A percentile compares a stretch with the other conserved stretches of the same genome.
phyloP scores from a whole-genome alignment of 2,888 invertebrate genomes.

The Ormyrus rosae region DNA sequence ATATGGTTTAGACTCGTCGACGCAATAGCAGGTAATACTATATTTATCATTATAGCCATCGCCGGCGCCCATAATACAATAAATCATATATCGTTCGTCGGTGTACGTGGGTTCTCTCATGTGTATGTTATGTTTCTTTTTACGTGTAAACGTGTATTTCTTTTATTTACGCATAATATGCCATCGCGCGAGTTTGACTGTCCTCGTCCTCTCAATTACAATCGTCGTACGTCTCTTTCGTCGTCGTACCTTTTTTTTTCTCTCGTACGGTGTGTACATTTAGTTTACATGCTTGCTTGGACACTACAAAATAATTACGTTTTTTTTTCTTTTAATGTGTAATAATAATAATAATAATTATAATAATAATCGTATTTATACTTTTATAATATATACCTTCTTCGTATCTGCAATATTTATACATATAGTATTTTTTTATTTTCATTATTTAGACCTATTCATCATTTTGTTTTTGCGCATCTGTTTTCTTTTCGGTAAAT shows the following conservation, averaged over 20 bases:
- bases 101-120: conserved; percentile 43
- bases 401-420: conserved; percentile 64
- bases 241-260: conserved; percentile 29
- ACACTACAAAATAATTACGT: conserved; percentile 75
- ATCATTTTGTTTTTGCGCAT: conserved; percentile 61
- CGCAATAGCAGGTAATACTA: conserved; percentile 75
- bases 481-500: conserved; percentile 48
- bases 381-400: conserved; percentile 64
- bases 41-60: conserved; percentile 72
- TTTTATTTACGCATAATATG: neutral
- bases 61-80: conserved; percentile 69
- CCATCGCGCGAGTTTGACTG: conserved; percentile 56
- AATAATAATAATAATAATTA: conserved; percentile 62
- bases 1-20: conserved; percentile 75
- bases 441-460: conserved; percentile 66
- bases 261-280: conserved; percentile 70
- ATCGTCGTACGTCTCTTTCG: conserved; percentile 57
- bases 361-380: conserved; percentile 78
- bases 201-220: conserved; percentile 59
- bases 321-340: conserved; percentile 63
- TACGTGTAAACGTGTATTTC: conserved; percentile 17
- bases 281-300: conserved; percentile 73
- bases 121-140: conserved; percentile 18
- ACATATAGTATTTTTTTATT: conserved; percentile 64
- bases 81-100: conserved; percentile 68